These are phyloP conservation scores for Zosterops hypoxanthus DNA, from an alignment of 2,113 vertebrate genomes.

Conservation along the genomic window DNA sequence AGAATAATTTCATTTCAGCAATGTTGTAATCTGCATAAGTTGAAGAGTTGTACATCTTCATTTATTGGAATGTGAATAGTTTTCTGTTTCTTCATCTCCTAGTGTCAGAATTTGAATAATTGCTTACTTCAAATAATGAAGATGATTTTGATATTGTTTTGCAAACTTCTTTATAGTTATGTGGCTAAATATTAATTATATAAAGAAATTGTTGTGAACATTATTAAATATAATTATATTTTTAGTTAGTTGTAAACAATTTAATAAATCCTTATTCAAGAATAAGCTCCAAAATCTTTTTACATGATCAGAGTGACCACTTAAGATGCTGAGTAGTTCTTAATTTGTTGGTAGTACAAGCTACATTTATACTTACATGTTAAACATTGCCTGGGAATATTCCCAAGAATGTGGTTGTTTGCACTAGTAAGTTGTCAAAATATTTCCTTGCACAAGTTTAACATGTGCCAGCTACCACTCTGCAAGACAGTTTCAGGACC, in stretches of 20 bases:
- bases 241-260: background rate
- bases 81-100: background rate
- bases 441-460: slow-evolving; percentile 11
- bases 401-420: background rate
- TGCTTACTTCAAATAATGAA: background rate
- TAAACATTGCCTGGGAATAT: background rate
- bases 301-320: background rate
- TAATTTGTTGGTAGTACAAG: background rate
- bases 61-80: background rate
- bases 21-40: background rate
- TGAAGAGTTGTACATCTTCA: background rate
- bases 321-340: background rate
- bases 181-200: background rate
- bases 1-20: background rate
- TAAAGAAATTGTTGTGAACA: background rate
- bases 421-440: slow-evolving; percentile 23
- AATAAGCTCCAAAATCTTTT: background rate
- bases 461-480: background rate
- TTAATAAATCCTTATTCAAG: background rate
- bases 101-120: background rate
- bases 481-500: background rate
- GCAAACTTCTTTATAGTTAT: background rate
- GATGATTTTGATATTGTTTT: background rate
- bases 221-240: background rate
- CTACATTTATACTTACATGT: background rate